A percentile compares a stretch with the other conserved stretches of the same genome.
phyloP scores from a whole-genome alignment of 2,113 vertebrate species.

The Alaudala cheleensis region DNA sequence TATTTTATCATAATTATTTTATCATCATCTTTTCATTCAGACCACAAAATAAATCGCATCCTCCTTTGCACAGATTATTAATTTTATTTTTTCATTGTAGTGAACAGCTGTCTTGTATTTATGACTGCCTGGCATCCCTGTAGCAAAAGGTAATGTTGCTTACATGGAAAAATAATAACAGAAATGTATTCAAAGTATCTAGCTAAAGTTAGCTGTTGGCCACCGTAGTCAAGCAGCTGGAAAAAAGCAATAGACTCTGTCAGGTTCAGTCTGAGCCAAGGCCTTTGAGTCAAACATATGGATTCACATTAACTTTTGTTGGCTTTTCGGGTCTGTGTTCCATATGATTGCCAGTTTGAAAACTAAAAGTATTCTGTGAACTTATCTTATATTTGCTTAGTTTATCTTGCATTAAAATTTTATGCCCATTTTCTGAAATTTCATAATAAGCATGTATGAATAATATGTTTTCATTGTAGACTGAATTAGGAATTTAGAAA shows the following conservation, averaged over 20 bases:
- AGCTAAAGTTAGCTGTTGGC: constrained; percentile 3
- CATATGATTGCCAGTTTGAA: neutral
- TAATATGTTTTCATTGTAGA: neutral
- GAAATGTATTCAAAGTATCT: neutral
- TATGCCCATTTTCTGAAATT: neutral
- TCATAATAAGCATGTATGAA: neutral
- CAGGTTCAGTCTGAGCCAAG: neutral
- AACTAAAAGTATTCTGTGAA: neutral
- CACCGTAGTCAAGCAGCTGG: neutral
- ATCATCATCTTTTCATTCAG: neutral
- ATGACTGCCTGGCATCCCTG: neutral
- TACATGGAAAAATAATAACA: neutral
- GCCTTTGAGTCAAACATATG: neutral
- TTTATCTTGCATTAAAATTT: neutral
- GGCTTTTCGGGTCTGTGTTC: neutral
- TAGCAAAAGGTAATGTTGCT: neutral
- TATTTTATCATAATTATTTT: neutral
- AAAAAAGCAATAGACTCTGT: neutral
- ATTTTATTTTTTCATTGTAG: neutral
- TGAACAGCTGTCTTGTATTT: neutral
- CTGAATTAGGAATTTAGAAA: neutral
- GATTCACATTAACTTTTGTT: neutral
- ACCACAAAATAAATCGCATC: neutral
- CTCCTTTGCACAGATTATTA: neutral
- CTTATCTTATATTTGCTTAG: neutral